Evolutionary conservation across 2,113 vertebrate genomes (phyloP), one percentile per base, ranked within the genome.

Genomic region (Capreolus pygargus): DNA sequence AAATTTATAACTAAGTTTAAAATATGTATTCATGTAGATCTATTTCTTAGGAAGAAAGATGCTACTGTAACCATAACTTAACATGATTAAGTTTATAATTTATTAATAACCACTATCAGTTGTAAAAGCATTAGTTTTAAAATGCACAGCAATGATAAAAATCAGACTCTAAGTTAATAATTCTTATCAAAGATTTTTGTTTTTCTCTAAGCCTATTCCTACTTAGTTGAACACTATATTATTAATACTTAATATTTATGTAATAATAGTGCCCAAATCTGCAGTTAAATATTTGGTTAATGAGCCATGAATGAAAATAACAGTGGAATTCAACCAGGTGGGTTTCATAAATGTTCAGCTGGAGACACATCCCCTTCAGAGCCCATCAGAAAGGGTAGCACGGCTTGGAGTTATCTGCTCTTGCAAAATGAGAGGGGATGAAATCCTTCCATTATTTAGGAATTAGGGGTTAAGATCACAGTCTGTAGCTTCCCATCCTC

Each of bases 1-100:
- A 93, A 91, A 95, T 95, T 74, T 50, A 91, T 81, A 97, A 94
- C 85, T 84, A 94, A 88, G 78, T 87, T 90, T 54, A 82, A 93
- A 91, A 70, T 70, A 25, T 27, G 33, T 23, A 10, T 92, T 70
- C 45, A 84, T 5, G 25, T 6, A 93, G 76, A 74, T n/a, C 89
- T 74, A 78, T n/a, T 39, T 61, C 39, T 84, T 70, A 76, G 79
- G 78, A 55, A 57, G 86, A 95, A 88, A 86, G 70, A 78, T 76
- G 47, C 8, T 54, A 16, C 57, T 36, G 15, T 39, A 60, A 52
- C 85, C n/a, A 11, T 45, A 89, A 87, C 17, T 28, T 36, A 64
- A 87, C 76, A 55, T 45, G 84, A 96, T 85, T 79, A 86, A 47
- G 45, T 92, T 86, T 94, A 45, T 61, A 61, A 93, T 52, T 88